A percentile compares a stretch with the other conserved stretches of the same genome.
These are phyloP conservation scores for Ormyrus nitidulus DNA, from an alignment of 2,888 invertebrate species.

Conservation along the genomic window DNA sequence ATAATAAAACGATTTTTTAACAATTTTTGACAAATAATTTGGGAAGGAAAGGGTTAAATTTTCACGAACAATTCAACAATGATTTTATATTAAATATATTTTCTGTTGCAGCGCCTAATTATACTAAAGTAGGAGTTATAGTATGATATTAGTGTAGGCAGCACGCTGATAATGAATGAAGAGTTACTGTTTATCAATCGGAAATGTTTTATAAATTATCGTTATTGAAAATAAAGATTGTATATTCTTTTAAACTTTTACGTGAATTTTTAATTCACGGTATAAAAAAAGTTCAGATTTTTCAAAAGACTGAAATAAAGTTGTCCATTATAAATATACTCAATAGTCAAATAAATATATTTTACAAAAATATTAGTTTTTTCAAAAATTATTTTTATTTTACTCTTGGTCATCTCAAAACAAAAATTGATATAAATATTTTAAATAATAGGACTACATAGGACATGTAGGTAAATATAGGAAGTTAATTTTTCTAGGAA, in stretches of 20 bases:
- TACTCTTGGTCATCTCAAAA: too few relatives aligned
- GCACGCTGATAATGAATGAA: too few relatives aligned
- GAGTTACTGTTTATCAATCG: too few relatives aligned
- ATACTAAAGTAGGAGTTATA: conserved; percentile 63
- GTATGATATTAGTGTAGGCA: conserved; percentile 61
- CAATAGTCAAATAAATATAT: conserved; percentile 27
- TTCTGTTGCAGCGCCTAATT: conserved; percentile 58
- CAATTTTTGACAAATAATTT: too few relatives aligned
- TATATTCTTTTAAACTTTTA: neutral
- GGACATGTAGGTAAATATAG: too few relatives aligned
- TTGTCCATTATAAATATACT: neutral
- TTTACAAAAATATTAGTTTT: conserved; percentile 19
- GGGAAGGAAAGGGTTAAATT: too few relatives aligned
- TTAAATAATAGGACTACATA: too few relatives aligned
- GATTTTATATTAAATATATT: neutral
- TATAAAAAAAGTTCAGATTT: conserved; percentile 30
- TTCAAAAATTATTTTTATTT: neutral
- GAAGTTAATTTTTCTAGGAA: neutral
- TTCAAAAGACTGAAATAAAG: conserved; percentile 31
- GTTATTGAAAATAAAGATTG: conserved; percentile 9
- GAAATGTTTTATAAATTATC: neutral
- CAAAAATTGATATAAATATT: neutral
- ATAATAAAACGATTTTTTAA: too few relatives aligned
- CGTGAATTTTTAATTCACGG: conserved; percentile 25
- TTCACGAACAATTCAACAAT: neutral